Evolutionary conservation across 2,888 invertebrate species (phyloP), one percentile per base, ranked within the genome.

Genomic region (Steromphala cineraria): DNA sequence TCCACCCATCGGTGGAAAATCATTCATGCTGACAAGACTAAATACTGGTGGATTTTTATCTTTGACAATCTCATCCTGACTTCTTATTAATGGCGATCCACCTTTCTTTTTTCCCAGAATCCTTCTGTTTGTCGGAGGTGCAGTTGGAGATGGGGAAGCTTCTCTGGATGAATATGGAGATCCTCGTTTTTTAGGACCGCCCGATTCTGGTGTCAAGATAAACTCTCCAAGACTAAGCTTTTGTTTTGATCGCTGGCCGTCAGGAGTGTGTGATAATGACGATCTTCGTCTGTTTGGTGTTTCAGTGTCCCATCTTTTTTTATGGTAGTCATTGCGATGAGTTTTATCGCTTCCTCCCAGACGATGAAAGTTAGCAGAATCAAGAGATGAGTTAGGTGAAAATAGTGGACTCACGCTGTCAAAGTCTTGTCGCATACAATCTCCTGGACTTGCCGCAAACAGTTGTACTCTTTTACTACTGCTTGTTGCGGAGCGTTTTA

Each of bases 161-260:
- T 79, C 79, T 71, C 31, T 67, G 15, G 84, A 84, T 8, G 86
- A 87, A 83, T 86, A 86, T n/a, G 89, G 89, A 13, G 87, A 88
- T 78, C 84, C 86, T 71, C 87, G 87, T 78, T 84, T 89, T 80
- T 83, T 87, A 10, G 75, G 53, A n/a, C 82, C 79, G 28, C 81
- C 55, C 75, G 75, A 67, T 80, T 90, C 89, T 24, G 90, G 89
- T 0, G 88, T 86, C n/a, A 82, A 75, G 62, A 91, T 82, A 78
- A 88, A 91, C 79, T 90, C 91, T n/a, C 89, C 90, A 8, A 91
- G 83, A 83, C 87, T 86, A n/a, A 88, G 83, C 79, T 87, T 88
- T 53, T 90, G 88, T 81, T 87, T 87, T 7, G 89, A 86, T 53
- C 87, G 79, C 19, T 86, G 82, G 24, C 36, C 76, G 79, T 87